Evolutionary conservation across 2,888 invertebrate genomes (phyloP).

Genomic region (Protula sp.): DNA sequence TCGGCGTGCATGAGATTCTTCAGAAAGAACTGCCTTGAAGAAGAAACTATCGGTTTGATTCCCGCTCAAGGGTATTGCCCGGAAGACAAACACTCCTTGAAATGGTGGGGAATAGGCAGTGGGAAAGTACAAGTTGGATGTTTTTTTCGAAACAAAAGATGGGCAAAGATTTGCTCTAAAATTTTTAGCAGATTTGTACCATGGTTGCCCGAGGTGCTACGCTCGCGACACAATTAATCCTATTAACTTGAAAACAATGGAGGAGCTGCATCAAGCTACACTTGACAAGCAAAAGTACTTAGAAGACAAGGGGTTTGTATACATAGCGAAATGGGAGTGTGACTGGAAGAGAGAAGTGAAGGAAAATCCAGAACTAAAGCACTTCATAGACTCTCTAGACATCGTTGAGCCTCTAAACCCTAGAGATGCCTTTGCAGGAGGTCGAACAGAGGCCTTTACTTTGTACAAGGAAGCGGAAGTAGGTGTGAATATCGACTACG

Average conservation of each 20-base stretch:
- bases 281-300: background rate
- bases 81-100: background rate
- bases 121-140: constrained; percentile 1
- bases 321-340: background rate
- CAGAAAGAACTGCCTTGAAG: background rate
- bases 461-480: background rate
- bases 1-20: background rate
- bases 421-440: background rate
- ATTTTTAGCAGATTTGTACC: constrained; percentile 3
- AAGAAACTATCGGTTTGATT: background rate
- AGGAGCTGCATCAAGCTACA: background rate
- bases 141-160: background rate
- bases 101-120: background rate
- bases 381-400: background rate
- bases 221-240: background rate
- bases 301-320: background rate
- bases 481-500: background rate
- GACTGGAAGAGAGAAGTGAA: too few species aligned
- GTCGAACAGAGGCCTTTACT: background rate
- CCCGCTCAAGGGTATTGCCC: too few species aligned
- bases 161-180: background rate
- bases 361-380: too few species aligned
- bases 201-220: constrained; percentile 3
- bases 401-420: background rate
- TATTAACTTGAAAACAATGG: background rate